Evolutionary conservation across 2,888 invertebrate genomes (phyloP).

Genomic region (Galerucella calmariensis): DNA sequence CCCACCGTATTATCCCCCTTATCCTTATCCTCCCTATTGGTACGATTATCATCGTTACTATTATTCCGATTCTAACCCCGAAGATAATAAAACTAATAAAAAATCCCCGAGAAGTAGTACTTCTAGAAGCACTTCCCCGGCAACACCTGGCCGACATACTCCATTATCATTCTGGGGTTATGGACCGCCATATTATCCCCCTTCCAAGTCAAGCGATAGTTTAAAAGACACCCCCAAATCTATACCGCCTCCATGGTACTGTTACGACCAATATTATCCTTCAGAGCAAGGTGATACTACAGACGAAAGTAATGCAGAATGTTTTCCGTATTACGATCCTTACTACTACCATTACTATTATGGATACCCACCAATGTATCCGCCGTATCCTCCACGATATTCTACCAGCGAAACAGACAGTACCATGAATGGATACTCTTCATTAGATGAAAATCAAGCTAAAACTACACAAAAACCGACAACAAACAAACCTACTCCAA

Average conservation of each 20-base stretch:
- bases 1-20: conserved; percentile 35
- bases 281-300: conserved; percentile 37
- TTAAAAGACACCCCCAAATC: conserved; percentile 19
- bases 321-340: conserved; percentile 61
- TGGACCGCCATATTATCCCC: conserved; percentile 50
- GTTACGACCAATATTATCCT: conserved; percentile 29
- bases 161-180: conserved; percentile 56
- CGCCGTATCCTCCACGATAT: conserved; percentile 52
- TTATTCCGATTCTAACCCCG: conserved; percentile 43
- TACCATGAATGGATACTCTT: conserved; percentile 62
- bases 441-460: conserved; percentile 45
- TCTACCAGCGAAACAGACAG: conserved; percentile 55
- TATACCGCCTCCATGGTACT: conserved; percentile 19
- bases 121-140: conserved; percentile 24
- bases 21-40: conserved; percentile 50
- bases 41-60: conserved; percentile 54
- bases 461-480: conserved; percentile 45
- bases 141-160: conserved; percentile 26
- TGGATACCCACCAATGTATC: conserved; percentile 59
- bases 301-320: conserved; percentile 44
- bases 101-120: conserved; percentile 35
- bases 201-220: conserved; percentile 33
- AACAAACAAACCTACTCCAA: conserved; percentile 47
- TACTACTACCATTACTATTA: conserved; percentile 58
- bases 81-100: conserved; percentile 37